Conservation (phyloP, 1,140 invertebrate species). For the Philopotamus ludificatus region DNA sequence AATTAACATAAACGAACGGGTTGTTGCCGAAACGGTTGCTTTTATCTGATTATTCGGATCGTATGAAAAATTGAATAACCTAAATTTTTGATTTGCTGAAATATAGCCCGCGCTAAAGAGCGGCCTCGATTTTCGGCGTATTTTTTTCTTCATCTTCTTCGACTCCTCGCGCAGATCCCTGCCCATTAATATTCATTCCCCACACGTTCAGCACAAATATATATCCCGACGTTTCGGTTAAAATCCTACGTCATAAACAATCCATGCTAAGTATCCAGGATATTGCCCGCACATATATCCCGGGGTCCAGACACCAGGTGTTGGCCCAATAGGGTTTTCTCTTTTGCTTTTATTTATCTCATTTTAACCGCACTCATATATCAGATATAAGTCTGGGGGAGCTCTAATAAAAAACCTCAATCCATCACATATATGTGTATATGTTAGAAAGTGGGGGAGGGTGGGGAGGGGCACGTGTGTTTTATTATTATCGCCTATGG, state of each 20-base stretch:
- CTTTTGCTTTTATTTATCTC: constrained; percentile 22
- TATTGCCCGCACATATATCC: constrained; percentile 4
- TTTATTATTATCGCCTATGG: neutral
- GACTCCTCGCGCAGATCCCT: constrained; percentile 7
- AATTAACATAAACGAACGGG: no score
- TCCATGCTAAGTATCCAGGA: constrained; percentile 22
- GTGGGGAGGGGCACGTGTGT: no score
- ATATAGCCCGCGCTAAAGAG: no score
- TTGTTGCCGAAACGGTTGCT: no score
- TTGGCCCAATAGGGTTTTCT: constrained; percentile 22
- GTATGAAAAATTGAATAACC: no score
- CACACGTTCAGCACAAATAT: constrained; percentile 27
- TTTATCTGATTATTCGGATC: no score
- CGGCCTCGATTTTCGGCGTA: neutral
- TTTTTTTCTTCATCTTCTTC: neutral
- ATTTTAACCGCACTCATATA: constrained; percentile 26
- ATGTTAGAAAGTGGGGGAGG: no score
- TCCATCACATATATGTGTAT: constrained; percentile 13
- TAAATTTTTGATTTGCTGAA: no score
- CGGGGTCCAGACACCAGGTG: constrained; percentile 19
- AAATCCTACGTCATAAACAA: constrained; percentile 29
- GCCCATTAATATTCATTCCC: constrained; percentile 28
- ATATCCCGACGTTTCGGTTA: constrained; percentile 25
- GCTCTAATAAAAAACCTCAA: constrained; percentile 15
- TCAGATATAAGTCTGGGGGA: constrained; percentile 22